Base-by-base conservation (phyloP, 2,888 invertebrate genomes). In the Pristionchus japonicus region DNA sequence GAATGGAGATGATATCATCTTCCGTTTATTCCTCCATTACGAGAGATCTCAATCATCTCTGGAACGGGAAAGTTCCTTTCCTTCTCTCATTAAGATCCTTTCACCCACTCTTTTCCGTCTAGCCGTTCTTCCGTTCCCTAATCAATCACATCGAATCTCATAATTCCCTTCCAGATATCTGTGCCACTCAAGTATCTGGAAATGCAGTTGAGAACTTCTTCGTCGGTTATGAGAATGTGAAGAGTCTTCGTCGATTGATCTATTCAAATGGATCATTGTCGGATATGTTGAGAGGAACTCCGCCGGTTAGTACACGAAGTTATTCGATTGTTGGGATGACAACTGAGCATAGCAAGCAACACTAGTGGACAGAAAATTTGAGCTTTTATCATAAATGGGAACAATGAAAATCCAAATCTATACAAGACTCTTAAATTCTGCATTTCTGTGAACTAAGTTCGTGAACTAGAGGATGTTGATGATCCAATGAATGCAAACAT, bases 221-320 rank as follows among this genome's bases (percentile, higher is more conserved):
- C 34, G 23, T 57, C 13, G 74, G 49, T 1, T 86, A 47, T n/a
- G 52, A 74, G n/a, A 27, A 43, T 34, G 40, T 86, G 47, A 70
- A 49, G 74, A 27, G 17, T n/a, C 31, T 52, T 15, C 70, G 86
- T 31, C 27, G 52, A 49, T 52, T 86, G 27, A 74, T 86, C 23
- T 86, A 86, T 34, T 52, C 57, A 4, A 86, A 86, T 74, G 86
- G 86, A 86, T 74, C 86, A n/a, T 17, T 86, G 3, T 43, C 70
- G 3, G 86, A 86, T 37, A 70, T 86, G 70, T 31, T 86, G 17
- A 43, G 37, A 70, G 70, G 70, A 49, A 20, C 17, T 31, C 74
- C 74, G 1, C 86, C 86, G 0, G 86, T 86, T 31, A n/a, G 64
- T 27, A n/a, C n/a, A n/a, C n/a, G n/a, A n/a, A n/a, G n/a, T n/a